A percentile compares a stretch with the other conserved stretches of the same genome.
Evolutionary conservation across 2,888 invertebrate genomes (phyloP).

Genomic region (Phania funesta): DNA sequence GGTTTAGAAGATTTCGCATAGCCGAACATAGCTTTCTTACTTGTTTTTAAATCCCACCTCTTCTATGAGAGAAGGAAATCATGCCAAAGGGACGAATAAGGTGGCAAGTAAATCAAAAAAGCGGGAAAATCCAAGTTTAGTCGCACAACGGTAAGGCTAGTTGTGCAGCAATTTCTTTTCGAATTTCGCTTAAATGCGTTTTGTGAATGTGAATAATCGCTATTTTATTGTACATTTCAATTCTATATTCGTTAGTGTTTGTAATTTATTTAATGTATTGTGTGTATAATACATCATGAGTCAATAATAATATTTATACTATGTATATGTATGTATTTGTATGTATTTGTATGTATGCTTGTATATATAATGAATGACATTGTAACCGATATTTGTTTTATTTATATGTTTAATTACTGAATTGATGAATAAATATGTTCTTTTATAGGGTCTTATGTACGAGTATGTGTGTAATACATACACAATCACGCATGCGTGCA

Average conservation of each 20-base stretch:
- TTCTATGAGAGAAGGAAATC: too few relatives aligned
- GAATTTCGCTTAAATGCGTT: neutral
- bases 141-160: too few relatives aligned
- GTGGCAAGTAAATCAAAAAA: too few relatives aligned
- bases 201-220: neutral
- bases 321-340: neutral
- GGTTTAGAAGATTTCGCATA: too few relatives aligned
- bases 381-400: neutral
- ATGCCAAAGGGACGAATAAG: too few relatives aligned
- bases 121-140: too few relatives aligned
- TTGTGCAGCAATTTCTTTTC: neutral
- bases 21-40: too few relatives aligned
- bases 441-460: neutral
- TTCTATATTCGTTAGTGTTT: neutral
- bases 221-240: neutral
- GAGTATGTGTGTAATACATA: conserved; percentile 1
- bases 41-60: too few relatives aligned
- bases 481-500: neutral
- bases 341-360: neutral
- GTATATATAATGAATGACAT: neutral
- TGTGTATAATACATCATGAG: too few relatives aligned
- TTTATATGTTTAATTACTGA: neutral
- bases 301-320: neutral
- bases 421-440: neutral
- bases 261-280: too few relatives aligned